Conservation (phyloP, 2,797 vertebrate genomes). For the Coilia nasus region DNA sequence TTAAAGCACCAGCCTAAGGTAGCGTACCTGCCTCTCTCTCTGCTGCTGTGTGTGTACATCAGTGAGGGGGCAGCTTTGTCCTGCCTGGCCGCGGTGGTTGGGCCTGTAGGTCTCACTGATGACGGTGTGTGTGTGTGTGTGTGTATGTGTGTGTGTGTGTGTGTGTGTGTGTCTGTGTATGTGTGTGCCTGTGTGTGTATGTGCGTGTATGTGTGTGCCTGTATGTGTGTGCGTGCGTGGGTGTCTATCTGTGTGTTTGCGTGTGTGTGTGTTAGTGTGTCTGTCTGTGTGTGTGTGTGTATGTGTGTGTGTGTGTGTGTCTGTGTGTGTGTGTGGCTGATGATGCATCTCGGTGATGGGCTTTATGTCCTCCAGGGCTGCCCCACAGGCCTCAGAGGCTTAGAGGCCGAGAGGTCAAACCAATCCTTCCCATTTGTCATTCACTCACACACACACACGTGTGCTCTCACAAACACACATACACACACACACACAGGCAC, state of each 20-base stretch:
- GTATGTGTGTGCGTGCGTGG: too few relatives aligned
- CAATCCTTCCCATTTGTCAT: conserved; percentile 49
- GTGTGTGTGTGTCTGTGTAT: not conserved
- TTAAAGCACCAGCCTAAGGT: too few relatives aligned
- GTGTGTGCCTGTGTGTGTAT: too few relatives aligned
- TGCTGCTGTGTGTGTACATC: too few relatives aligned
- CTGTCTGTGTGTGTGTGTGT: not conserved
- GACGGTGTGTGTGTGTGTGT: not conserved
- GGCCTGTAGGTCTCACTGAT: too few relatives aligned
- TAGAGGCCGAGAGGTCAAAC: conserved; percentile 53
- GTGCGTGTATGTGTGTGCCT: too few relatives aligned
- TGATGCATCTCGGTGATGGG: conserved; percentile 36
- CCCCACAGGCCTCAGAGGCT: conserved; percentile 27
- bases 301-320: not conserved
- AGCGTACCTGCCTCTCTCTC: too few relatives aligned
- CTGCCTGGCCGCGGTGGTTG: too few relatives aligned
- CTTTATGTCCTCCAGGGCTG: conserved; percentile 39
- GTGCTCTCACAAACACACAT: not conserved
- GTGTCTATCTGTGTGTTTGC: not conserved
- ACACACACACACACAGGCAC: not conserved
- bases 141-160: not conserved
- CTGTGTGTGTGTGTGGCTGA: conserved; percentile 40
- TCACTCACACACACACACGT: not conserved
- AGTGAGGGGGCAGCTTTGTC: too few relatives aligned
- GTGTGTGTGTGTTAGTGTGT: not conserved